phyloP scores from a whole-genome alignment of 2,113 vertebrate genomes.

The Riparia riparia region DNA sequence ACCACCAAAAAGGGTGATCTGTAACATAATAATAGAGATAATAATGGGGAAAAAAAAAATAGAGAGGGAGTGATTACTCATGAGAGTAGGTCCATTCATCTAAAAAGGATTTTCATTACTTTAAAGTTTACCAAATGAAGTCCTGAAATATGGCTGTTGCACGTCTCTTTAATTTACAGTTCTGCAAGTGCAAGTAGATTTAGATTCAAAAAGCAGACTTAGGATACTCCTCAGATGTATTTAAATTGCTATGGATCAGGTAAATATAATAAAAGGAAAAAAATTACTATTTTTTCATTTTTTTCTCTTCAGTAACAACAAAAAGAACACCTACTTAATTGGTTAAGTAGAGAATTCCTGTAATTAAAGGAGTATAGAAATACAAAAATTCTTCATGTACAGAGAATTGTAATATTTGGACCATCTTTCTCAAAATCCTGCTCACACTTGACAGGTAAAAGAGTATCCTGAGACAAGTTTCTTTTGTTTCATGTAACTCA shows the following conservation, averaged over 20 bases:
- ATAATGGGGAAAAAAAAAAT: background rate
- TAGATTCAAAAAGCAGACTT: background rate
- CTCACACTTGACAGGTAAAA: background rate
- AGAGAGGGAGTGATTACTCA: background rate
- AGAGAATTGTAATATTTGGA: background rate
- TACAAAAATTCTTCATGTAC: background rate
- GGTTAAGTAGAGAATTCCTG: background rate
- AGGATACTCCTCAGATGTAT: background rate
- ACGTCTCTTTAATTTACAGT: background rate
- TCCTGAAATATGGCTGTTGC: background rate
- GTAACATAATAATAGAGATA: background rate
- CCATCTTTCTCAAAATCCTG: background rate
- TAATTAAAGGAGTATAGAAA: constrained; percentile 20
- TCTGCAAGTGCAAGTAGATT: background rate
- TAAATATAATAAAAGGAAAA: constrained; percentile 10
- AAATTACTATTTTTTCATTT: background rate
- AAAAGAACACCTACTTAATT: background rate
- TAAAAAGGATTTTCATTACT: background rate
- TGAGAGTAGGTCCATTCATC: background rate
- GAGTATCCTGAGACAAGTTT: background rate
- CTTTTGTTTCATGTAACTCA: background rate
- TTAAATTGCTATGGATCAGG: background rate
- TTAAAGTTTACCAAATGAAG: background rate
- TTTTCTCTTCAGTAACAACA: constrained; percentile 16
- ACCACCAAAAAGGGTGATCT: background rate